phyloP scores from a whole-genome alignment of 2,113 vertebrate species.

The Pseudorectes ferrugineus region DNA sequence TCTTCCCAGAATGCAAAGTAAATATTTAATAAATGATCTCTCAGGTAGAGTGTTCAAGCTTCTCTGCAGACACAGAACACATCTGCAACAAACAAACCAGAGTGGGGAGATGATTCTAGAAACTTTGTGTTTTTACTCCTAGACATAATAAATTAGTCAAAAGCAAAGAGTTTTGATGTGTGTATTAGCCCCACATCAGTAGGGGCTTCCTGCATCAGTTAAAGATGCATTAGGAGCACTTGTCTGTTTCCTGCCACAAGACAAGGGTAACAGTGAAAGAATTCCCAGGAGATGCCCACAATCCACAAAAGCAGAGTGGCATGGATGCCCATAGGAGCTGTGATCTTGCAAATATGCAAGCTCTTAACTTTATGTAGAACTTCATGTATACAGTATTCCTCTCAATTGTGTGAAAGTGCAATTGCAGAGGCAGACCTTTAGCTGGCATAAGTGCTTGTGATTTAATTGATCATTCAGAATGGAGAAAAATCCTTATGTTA shows the following conservation, averaged over 20 bases:
- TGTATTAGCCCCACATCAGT: background rate
- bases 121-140: background rate
- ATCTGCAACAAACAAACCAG: background rate
- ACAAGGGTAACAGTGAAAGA: background rate
- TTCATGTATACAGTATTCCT: background rate
- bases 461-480: background rate
- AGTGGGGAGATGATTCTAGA: background rate
- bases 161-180: background rate
- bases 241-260: background rate
- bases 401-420: background rate
- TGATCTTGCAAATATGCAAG: background rate
- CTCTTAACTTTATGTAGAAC: background rate
- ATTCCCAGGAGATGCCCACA: background rate
- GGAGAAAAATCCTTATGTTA: background rate
- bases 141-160: background rate
- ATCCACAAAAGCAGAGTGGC: background rate
- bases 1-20: background rate
- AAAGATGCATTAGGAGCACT: background rate
- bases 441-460: background rate
- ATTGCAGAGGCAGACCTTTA: background rate
- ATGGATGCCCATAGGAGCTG: background rate
- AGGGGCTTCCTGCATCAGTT: background rate
- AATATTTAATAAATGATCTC: constrained; percentile 40
- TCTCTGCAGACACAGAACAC: background rate
- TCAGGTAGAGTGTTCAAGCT: background rate